phyloP scores from a whole-genome alignment of 2,888 invertebrate species.

The Drosophila anceps region DNA sequence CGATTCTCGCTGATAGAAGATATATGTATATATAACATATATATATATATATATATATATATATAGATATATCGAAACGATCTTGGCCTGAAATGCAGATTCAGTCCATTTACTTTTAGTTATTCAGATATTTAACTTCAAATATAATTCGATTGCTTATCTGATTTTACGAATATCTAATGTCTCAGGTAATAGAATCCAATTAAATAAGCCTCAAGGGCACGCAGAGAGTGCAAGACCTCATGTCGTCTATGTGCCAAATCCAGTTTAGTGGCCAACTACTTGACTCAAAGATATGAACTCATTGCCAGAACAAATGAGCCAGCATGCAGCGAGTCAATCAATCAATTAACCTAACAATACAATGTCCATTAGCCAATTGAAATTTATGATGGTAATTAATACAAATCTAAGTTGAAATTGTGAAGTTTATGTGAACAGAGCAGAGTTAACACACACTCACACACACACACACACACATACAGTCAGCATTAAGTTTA shows the following conservation, averaged over 20 bases:
- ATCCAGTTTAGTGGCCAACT: neutral
- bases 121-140: too few relatives aligned
- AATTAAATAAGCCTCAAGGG: neutral
- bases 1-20: neutral
- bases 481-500: neutral
- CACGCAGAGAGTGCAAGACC: neutral
- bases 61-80: too few relatives aligned
- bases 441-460: neutral
- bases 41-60: too few relatives aligned
- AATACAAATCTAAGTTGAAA: constrained; percentile 5
- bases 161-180: too few relatives aligned
- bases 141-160: too few relatives aligned
- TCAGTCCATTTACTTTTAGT: too few relatives aligned
- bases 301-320: constrained; percentile 13
- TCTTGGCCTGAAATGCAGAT: too few relatives aligned
- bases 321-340: constrained; percentile 7
- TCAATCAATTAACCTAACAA: constrained; percentile 37
- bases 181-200: neutral
- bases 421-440: neutral
- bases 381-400: constrained; percentile 40
- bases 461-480: neutral
- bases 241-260: neutral
- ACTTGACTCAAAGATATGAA: constrained; percentile 1
- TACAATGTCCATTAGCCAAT: constrained; percentile 29
- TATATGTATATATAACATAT: too few relatives aligned